These are phyloP conservation scores for Chascanopsetta lugubris DNA, from an alignment of 2,113 vertebrate species.

Conservation along the genomic window DNA sequence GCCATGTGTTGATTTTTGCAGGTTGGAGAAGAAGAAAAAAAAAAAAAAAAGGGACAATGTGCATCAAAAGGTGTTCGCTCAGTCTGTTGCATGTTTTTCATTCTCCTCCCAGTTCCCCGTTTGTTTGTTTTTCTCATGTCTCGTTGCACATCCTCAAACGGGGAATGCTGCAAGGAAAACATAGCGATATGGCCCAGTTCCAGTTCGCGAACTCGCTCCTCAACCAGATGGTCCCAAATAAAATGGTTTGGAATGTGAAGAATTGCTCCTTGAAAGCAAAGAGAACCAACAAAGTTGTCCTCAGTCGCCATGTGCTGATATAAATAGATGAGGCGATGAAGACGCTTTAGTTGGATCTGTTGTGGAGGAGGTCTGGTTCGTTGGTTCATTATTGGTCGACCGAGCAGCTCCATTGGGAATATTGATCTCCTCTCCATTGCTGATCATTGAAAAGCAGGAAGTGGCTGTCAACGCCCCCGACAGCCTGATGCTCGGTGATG, in stretches of 20 bases:
- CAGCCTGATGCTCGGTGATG: no score
- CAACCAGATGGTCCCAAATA: no score
- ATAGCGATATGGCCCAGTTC: no score
- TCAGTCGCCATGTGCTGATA: no score
- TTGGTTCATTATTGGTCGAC: background rate
- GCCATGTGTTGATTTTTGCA: constrained; percentile 11
- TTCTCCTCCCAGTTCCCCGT: background rate
- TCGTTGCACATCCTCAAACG: constrained; percentile 23
- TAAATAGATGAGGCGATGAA: background rate
- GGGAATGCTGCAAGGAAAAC: constrained; percentile 11
- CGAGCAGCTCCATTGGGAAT: background rate
- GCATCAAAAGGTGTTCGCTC: background rate
- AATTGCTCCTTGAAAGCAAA: no score
- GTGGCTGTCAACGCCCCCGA: background rate
- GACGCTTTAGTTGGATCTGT: background rate
- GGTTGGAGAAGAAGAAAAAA: constrained; percentile 11
- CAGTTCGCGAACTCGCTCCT: no score
- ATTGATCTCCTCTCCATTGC: background rate
- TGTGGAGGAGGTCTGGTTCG: no score
- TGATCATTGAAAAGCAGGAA: constrained; percentile 1
- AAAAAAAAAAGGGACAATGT: background rate
- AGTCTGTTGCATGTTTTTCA: constrained; percentile 11
- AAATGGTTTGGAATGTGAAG: background rate
- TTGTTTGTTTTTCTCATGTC: constrained; percentile 6
- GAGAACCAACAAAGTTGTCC: no score